Conservation (phyloP, 2,888 invertebrate species). For the Thereva nobilitata region DNA sequence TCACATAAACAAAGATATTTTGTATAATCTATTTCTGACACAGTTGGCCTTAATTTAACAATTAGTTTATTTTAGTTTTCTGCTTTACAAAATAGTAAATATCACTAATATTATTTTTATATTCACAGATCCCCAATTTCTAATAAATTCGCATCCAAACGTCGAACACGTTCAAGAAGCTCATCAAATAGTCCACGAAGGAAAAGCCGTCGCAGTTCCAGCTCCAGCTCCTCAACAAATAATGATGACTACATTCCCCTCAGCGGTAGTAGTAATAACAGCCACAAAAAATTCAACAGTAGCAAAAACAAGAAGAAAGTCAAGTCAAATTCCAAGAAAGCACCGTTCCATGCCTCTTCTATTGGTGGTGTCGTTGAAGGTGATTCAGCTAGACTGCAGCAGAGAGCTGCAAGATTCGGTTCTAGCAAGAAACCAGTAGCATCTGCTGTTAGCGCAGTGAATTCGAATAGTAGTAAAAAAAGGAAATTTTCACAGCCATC, state of each 20-base stretch:
- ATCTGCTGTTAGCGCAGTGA: constrained; percentile 50
- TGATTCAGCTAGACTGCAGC: constrained; percentile 78
- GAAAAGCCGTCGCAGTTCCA: constrained; percentile 58
- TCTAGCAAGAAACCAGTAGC: constrained; percentile 49
- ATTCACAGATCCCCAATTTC: constrained; percentile 34
- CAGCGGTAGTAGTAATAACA: constrained; percentile 43
- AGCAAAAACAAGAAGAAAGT: constrained; percentile 58
- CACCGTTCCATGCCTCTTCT: constrained; percentile 69
- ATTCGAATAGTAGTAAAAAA: constrained; percentile 27
- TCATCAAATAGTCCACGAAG: constrained; percentile 61
- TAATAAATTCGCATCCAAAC: constrained; percentile 43
- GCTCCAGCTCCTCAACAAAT: constrained; percentile 51
- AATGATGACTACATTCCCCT: constrained; percentile 51
- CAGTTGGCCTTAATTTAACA: no score
- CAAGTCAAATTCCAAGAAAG: constrained; percentile 58
- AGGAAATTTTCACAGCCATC: constrained; percentile 48
- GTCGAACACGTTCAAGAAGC: constrained; percentile 50
- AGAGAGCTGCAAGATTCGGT: constrained; percentile 85
- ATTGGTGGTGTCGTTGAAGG: constrained; percentile 70
- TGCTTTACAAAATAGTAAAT: neutral
- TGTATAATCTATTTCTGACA: no score
- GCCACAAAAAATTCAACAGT: constrained; percentile 47
- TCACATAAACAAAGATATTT: no score
- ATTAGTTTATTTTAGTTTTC: no score
- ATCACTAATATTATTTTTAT: neutral